phyloP scores from a whole-genome alignment of 2,888 invertebrate species.

The Corythucha ciliata region DNA sequence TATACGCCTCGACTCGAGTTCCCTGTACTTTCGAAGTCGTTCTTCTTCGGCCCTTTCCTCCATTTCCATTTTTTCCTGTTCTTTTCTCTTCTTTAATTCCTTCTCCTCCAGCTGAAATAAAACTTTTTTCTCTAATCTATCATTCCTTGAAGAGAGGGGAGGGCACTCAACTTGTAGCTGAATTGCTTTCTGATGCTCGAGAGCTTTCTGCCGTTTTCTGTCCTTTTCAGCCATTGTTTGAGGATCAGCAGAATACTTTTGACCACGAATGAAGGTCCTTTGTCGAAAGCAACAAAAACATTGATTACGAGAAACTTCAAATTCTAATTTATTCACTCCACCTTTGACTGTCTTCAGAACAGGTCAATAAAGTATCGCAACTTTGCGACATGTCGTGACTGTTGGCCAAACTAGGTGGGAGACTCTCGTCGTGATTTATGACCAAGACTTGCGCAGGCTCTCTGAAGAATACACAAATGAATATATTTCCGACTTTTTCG shows the following conservation, averaged over 20 bases:
- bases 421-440: slow-evolving; percentile 26
- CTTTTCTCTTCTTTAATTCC: slow-evolving; percentile 43
- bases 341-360: slow-evolving; percentile 26
- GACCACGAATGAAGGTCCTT: slow-evolving; percentile 65
- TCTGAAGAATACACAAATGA: slow-evolving; percentile 6
- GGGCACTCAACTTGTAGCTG: slow-evolving; percentile 55
- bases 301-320: background rate
- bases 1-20: slow-evolving; percentile 68
- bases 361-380: slow-evolving; percentile 17
- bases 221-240: slow-evolving; percentile 71
- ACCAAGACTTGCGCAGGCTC: slow-evolving; percentile 26
- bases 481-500: background rate
- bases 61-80: slow-evolving; percentile 40
- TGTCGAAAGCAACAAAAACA: background rate
- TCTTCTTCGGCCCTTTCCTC: slow-evolving; percentile 66
- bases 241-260: slow-evolving; percentile 74
- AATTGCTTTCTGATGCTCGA: slow-evolving; percentile 79
- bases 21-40: slow-evolving; percentile 62
- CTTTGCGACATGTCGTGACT: slow-evolving; percentile 23
- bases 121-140: too few relatives aligned
- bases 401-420: slow-evolving; percentile 19
- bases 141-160: background rate
- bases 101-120: slow-evolving; percentile 51
- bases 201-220: slow-evolving; percentile 66
- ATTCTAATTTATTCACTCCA: background rate